Conservation (phyloP, 2,797 vertebrate species). For the Loriculus beryllinus region DNA sequence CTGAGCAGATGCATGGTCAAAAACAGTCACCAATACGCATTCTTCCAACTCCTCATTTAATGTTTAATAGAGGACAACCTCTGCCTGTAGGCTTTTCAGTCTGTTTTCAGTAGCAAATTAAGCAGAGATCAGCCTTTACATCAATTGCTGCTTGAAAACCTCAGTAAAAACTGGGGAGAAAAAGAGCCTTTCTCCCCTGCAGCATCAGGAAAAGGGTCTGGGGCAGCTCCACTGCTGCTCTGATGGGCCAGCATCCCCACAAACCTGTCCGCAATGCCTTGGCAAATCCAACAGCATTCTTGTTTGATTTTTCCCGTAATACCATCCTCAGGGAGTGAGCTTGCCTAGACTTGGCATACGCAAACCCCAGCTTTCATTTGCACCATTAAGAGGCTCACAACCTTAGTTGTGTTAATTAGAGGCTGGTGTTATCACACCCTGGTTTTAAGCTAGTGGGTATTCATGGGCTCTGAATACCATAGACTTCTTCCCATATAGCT, state of each 20-base stretch:
- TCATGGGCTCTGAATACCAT: not conserved
- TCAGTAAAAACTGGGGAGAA: not conserved
- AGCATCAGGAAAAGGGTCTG: not conserved
- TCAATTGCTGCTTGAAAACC: not conserved
- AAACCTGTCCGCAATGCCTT: not conserved
- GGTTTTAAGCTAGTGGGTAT: not conserved
- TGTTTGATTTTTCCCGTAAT: not conserved
- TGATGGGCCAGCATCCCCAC: not conserved
- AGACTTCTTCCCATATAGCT: not conserved
- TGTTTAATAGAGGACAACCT: not conserved
- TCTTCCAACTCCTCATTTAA: not conserved
- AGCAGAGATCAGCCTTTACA: not conserved
- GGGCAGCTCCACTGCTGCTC: not conserved
- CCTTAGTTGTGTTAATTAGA: not conserved
- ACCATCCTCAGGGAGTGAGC: not conserved
- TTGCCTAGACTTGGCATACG: not conserved
- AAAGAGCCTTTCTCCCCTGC: not conserved
- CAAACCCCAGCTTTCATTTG: not conserved
- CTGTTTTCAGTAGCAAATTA: slow-evolving; percentile 3
- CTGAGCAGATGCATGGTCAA: not conserved
- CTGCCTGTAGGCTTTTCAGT: not conserved
- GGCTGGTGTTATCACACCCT: not conserved
- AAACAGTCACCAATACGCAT: fast-evolving
- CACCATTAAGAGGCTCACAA: not conserved
- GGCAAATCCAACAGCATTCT: fast-evolving